A percentile compares a stretch with the other conserved stretches of the same genome.
Conservation (phyloP, 2,113 vertebrate species). For the Struthidea cinerea region DNA sequence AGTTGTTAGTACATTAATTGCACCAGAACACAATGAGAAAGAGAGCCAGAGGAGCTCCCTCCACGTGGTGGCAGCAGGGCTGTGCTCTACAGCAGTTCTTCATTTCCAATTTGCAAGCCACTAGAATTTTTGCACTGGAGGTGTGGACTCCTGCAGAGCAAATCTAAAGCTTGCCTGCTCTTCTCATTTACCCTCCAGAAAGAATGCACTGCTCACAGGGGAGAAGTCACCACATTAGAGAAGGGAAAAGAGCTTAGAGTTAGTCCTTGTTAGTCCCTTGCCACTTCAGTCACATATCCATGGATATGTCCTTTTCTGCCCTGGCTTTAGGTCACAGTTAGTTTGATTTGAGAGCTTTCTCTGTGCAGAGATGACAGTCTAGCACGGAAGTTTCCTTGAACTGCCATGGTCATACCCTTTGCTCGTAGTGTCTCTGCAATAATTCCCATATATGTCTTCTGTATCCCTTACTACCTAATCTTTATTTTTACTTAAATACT, state of each 20-base stretch:
- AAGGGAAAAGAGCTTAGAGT: background rate
- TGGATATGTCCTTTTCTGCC: background rate
- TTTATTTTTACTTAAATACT: background rate
- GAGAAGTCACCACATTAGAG: background rate
- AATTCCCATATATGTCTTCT: background rate
- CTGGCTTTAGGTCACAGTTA: background rate
- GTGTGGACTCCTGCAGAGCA: conserved; percentile 21
- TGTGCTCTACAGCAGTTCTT: background rate
- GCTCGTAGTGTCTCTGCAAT: background rate
- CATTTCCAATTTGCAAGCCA: background rate
- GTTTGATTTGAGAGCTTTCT: background rate
- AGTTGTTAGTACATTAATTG: background rate
- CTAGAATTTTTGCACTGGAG: background rate
- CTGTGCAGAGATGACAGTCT: background rate
- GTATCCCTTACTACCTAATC: background rate
- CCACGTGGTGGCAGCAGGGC: conserved; percentile 71
- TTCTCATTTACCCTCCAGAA: conserved; percentile 36
- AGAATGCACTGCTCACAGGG: background rate
- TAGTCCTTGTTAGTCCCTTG: background rate
- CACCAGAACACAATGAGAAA: background rate
- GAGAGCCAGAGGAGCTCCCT: background rate
- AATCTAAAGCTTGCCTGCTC: background rate
- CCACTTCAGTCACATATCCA: background rate
- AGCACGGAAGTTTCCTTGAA: background rate
- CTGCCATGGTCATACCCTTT: background rate